phyloP scores from a whole-genome alignment of 2,888 invertebrate genomes.

The Physocephala rufipes region DNA sequence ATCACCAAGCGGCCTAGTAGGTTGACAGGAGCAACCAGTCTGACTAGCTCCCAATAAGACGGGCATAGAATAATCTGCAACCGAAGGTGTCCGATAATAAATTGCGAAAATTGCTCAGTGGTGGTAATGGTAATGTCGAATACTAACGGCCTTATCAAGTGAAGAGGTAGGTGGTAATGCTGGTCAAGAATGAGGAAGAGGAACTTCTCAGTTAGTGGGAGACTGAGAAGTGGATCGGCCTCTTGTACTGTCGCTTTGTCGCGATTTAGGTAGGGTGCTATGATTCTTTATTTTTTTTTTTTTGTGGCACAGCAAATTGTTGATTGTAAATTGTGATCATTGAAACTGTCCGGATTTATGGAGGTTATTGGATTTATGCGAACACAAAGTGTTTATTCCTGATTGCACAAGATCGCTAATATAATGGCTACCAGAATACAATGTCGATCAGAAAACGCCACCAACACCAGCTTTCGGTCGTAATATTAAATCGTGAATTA shows the following conservation, averaged over 20 bases:
- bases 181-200: neutral
- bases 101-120: slow-evolving; percentile 57
- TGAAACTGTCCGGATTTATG: slow-evolving; percentile 12
- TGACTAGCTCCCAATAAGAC: neutral
- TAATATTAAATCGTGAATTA: slow-evolving; percentile 9
- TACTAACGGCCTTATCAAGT: neutral
- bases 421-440: neutral
- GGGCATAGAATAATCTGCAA: slow-evolving; percentile 6
- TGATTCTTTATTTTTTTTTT: too few relatives aligned
- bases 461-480: slow-evolving; percentile 11
- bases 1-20: neutral
- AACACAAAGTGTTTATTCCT: slow-evolving; percentile 18
- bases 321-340: slow-evolving; percentile 35
- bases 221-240: neutral
- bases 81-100: slow-evolving; percentile 45
- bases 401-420: slow-evolving; percentile 12
- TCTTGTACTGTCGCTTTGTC: neutral
- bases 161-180: slow-evolving; percentile 11
- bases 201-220: too few relatives aligned
- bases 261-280: neutral
- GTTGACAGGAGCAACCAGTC: neutral
- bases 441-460: neutral
- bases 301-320: slow-evolving; percentile 25
- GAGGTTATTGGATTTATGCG: slow-evolving; percentile 26
- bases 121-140: slow-evolving; percentile 9